Percentiles rank a stretch among this genome's conserved stretches.
Conservation (phyloP, 2,888 invertebrate genomes). For the Camponotus fellah region DNA sequence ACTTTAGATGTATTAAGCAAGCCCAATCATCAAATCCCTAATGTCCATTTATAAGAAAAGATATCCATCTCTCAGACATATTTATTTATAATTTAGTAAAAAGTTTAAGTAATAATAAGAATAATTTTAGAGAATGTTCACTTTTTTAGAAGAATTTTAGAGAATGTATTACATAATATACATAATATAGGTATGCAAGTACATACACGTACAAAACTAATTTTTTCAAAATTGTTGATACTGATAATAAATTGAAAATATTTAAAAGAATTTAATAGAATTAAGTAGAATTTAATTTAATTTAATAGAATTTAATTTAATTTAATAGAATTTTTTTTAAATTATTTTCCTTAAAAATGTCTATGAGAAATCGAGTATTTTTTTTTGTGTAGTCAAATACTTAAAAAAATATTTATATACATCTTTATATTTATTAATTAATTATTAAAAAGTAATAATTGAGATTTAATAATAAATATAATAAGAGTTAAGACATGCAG, state of each 20-base stretch:
- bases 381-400: neutral
- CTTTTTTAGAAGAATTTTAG: neutral
- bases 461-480: neutral
- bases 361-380: neutral
- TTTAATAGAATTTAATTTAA: too few relatives aligned
- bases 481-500: neutral
- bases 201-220: neutral
- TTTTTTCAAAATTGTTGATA: too few relatives aligned
- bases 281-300: too few relatives aligned
- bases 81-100: constrained; percentile 7
- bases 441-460: neutral
- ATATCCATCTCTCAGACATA: neutral
- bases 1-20: constrained; percentile 4
- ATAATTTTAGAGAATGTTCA: neutral
- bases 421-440: neutral
- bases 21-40: neutral
- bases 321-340: neutral
- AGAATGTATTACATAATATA: too few relatives aligned
- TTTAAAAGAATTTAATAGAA: too few relatives aligned
- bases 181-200: too few relatives aligned
- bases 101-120: neutral
- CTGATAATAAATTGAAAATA: neutral
- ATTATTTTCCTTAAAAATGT: neutral
- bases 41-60: neutral
- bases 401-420: neutral